Percentiles rank a stretch among this genome's conserved stretches.
These are phyloP conservation scores for Aldabrachelys gigantea DNA, from an alignment of 2,113 vertebrate species.

Conservation along the genomic window DNA sequence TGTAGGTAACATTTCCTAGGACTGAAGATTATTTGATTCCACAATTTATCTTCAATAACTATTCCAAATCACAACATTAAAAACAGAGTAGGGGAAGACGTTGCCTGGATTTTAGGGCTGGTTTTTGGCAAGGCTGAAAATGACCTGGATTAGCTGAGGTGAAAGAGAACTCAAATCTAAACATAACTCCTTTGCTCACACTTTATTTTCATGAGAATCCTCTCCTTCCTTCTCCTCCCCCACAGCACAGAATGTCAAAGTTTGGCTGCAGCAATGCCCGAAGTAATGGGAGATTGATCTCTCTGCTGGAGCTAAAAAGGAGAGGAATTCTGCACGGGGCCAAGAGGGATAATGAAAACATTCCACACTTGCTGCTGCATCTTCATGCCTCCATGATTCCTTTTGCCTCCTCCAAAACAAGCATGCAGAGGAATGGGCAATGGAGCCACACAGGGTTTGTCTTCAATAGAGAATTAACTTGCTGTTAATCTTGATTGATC, in stretches of 20 bases:
- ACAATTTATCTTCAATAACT: background rate
- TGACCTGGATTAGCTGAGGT: background rate
- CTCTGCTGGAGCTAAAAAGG: background rate
- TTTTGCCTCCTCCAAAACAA: background rate
- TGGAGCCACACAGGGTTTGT: background rate
- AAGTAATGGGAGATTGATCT: background rate
- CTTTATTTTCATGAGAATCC: background rate
- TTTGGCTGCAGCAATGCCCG: background rate
- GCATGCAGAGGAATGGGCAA: background rate
- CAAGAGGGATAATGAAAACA: background rate
- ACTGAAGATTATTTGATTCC: background rate
- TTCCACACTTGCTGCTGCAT: too few species aligned
- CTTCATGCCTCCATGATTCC: background rate
- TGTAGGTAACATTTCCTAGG: background rate
- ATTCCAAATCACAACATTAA: background rate
- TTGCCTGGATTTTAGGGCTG: background rate
- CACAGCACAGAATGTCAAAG: background rate
- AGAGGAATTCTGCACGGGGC: background rate
- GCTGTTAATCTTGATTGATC: background rate
- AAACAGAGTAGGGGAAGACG: accelerated
- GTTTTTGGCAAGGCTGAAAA: background rate
- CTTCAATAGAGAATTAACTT: background rate
- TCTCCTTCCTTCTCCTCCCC: too few species aligned
- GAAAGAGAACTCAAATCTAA: background rate
- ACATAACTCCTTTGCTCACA: background rate